Evolutionary conservation across 2,888 invertebrate genomes (phyloP).

Genomic region (Keiferia lycopersicella): DNA sequence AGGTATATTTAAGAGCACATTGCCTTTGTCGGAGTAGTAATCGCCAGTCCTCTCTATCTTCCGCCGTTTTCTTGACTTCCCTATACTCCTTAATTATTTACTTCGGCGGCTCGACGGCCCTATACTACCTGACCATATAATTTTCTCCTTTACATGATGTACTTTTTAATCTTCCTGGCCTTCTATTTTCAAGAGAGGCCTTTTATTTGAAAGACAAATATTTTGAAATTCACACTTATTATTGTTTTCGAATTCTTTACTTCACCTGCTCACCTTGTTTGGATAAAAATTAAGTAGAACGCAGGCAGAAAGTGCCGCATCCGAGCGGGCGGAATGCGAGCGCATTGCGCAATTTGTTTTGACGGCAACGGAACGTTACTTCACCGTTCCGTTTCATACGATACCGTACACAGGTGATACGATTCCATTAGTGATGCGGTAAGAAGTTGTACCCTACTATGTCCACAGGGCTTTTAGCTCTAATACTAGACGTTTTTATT

Average conservation of each 20-base stretch:
- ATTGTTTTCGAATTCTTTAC: not conserved
- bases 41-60: too few species aligned
- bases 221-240: not conserved
- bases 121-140: too few species aligned
- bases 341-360: constrained; percentile 70
- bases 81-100: too few species aligned
- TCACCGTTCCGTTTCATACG: constrained; percentile 53
- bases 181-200: too few species aligned
- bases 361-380: constrained; percentile 54
- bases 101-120: too few species aligned
- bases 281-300: constrained; percentile 41
- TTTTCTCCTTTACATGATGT: too few species aligned
- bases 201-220: not conserved
- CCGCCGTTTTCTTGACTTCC: too few species aligned
- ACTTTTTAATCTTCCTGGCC: too few species aligned
- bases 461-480: too few species aligned
- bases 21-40: too few species aligned
- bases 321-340: constrained; percentile 57
- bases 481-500: not conserved
- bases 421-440: constrained; percentile 20
- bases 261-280: not conserved
- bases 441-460: not conserved
- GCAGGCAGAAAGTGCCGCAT: constrained; percentile 46
- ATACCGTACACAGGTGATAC: constrained; percentile 22
- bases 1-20: too few species aligned